Conservation (phyloP, 2,113 vertebrate species). For the Leucoraja erinaceus region DNA sequence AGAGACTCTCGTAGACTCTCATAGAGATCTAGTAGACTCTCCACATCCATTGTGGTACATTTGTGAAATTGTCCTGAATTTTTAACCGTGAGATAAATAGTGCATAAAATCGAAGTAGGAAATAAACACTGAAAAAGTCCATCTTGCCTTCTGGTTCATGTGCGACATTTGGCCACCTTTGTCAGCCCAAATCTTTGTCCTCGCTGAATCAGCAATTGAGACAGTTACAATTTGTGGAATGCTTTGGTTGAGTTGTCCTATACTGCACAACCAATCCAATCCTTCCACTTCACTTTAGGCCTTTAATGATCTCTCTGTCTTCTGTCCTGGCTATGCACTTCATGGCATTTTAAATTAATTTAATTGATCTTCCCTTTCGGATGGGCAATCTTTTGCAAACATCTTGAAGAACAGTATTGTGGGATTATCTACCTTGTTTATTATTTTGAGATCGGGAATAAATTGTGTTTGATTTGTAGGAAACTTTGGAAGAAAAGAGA, state of each 20-base stretch:
- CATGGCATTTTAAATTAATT: background rate
- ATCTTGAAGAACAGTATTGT: background rate
- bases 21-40: no score
- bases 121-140: no score
- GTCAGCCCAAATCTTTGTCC: background rate
- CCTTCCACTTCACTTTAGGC: background rate
- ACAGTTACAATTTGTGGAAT: background rate
- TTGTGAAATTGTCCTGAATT: no score
- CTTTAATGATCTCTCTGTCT: background rate
- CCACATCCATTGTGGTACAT: no score
- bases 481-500: constrained; percentile 64
- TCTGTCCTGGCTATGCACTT: background rate
- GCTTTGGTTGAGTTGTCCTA: no score
- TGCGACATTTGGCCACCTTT: background rate
- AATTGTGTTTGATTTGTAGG: constrained; percentile 48
- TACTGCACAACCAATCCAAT: background rate
- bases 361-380: background rate
- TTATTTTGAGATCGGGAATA: constrained; percentile 36
- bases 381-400: background rate
- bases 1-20: no score
- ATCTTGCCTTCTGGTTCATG: no score
- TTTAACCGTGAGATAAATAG: no score
- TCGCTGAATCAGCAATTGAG: background rate
- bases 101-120: no score
- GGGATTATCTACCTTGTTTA: background rate